Percentiles rank a stretch among this genome's conserved stretches.
Evolutionary conservation across 2,797 vertebrate species (phyloP).

Genomic region (Megaceryle alcyon): DNA sequence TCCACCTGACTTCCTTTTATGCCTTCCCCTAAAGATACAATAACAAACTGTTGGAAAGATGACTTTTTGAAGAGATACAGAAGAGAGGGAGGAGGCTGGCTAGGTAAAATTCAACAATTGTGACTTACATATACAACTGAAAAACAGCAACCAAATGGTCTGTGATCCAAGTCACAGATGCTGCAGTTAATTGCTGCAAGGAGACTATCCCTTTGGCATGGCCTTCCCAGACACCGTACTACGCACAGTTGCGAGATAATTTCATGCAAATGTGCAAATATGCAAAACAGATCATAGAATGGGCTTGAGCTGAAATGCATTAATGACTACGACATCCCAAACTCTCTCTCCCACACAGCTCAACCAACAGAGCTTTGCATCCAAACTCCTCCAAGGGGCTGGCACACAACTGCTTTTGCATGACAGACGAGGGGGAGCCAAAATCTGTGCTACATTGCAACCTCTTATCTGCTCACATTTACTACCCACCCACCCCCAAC

Average conservation of each 20-base stretch:
- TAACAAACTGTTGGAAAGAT: not conserved
- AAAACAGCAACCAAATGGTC: not conserved
- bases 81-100: not conserved
- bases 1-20: not conserved
- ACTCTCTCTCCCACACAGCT: not conserved
- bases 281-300: not conserved
- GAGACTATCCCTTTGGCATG: not conserved
- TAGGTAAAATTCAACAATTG: not conserved
- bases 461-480: not conserved
- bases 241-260: fast-evolving
- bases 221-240: not conserved
- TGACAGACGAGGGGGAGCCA: not conserved
- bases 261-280: conserved; percentile 6
- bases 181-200: not conserved
- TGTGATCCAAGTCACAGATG: not conserved
- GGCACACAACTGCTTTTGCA: not conserved
- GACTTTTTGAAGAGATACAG: not conserved
- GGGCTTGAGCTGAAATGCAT: not conserved
- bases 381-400: not conserved
- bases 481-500: not conserved
- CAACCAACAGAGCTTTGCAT: not conserved
- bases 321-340: not conserved
- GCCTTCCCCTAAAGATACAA: not conserved
- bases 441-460: not conserved
- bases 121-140: not conserved